Evolutionary conservation across 2,797 vertebrate species (phyloP), one percentile per base, ranked within the genome.

Genomic region (Leptoclinus maculatus): DNA sequence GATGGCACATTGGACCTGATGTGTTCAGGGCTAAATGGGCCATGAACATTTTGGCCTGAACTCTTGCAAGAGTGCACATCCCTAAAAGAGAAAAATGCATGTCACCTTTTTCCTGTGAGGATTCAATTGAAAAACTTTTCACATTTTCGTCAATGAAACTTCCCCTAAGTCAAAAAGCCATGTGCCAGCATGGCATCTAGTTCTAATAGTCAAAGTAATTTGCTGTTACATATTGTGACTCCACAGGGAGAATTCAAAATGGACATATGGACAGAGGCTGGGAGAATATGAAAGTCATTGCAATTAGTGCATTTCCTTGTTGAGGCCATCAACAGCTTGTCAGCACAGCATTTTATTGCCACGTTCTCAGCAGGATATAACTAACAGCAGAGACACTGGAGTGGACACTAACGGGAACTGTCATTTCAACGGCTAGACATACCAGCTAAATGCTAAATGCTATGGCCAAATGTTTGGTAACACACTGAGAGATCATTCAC

Each of bases 11-110:
- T 84, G 87, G 85, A 92, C 80, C 76, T 71, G 78, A 91, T 90
- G 88, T 91, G 87, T 89, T 93, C 84, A 79, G 71, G 84, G 89
- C 78, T 87, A 91, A 92, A 94, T 92, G 91, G 87, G 77, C 93
- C 92, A 83, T 93, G 88, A 93, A 91, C 83, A 89, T 80, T 91
- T 85, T 65, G 75, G 70, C 63, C 82, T 90, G 88, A 90, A 83
- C 88, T 86, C 79, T 76, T 86, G 81, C 54, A 78, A 72, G 75
- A 77, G 78, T 80, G 65, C 65, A 78, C 83, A 51, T 80, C 75
- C 27, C 79, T 79, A 59, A 77, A 75, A 77, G 45, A 86, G 78
- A 83, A 84, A 88, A 83, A 74, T 76, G 57, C 36, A 63, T 3
- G 71, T 76, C 79, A 75, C 81, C 71, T 80, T 80, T 29, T 72